A percentile compares a stretch with the other conserved stretches of the same genome.
Evolutionary conservation across 64 coral and sea anemone genomes (phyloP).

Genomic region (Actinia tenebrosa): DNA sequence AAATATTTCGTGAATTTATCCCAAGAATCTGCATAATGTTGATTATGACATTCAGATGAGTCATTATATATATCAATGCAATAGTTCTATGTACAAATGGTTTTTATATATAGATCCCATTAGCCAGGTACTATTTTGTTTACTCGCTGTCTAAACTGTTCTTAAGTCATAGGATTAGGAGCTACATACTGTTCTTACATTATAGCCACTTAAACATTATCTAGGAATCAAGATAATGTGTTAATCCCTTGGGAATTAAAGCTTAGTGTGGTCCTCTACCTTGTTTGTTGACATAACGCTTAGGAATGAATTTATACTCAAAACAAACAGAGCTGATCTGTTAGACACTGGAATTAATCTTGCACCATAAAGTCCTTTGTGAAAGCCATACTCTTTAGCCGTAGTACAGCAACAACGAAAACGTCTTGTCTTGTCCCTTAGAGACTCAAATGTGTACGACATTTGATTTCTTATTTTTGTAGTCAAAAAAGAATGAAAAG

Average conservation of each 20-base stretch:
- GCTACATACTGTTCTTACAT: conserved; percentile 5
- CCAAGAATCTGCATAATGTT: background rate
- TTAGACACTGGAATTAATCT: background rate
- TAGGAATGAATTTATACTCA: background rate
- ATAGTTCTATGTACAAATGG: background rate
- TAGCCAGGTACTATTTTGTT: background rate
- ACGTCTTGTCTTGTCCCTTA: too few species aligned
- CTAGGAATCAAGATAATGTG: conserved; percentile 13
- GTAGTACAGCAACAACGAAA: too few species aligned
- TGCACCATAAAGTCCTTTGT: too few species aligned
- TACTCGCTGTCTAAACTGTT: background rate
- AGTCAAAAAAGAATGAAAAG: too few species aligned
- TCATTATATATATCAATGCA: background rate
- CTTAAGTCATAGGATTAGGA: background rate
- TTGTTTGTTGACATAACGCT: background rate
- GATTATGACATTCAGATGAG: background rate
- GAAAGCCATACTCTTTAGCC: too few species aligned
- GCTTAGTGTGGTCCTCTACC: background rate
- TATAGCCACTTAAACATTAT: conserved; percentile 6
- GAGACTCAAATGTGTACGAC: too few species aligned
- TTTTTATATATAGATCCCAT: background rate
- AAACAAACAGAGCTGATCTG: background rate
- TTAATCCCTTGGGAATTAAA: background rate
- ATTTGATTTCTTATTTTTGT: too few species aligned
- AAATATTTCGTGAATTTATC: background rate